phyloP scores from a whole-genome alignment of 2,797 vertebrate species.

The Enteromius thamalakanensis region DNA sequence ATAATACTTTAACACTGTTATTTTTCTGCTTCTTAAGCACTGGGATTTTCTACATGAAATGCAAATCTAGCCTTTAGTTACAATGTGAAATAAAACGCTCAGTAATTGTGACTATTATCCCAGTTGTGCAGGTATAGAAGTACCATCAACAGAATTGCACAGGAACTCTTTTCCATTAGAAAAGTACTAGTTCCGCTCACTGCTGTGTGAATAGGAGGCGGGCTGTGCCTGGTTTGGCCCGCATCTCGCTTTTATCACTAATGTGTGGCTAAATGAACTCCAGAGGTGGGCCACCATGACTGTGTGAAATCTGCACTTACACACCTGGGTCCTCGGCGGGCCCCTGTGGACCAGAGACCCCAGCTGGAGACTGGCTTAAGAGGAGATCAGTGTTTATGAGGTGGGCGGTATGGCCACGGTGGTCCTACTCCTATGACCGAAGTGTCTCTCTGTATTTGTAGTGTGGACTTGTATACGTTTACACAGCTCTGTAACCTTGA shows the following conservation, averaged over 20 bases:
- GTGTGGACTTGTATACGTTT: slow-evolving; percentile 54
- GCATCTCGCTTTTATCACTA: slow-evolving; percentile 13
- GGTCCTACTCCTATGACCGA: slow-evolving; percentile 39
- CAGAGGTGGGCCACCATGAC: slow-evolving; percentile 49
- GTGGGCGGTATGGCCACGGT: slow-evolving; percentile 36
- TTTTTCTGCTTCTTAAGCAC: neutral
- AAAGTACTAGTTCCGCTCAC: neutral
- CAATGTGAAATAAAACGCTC: neutral
- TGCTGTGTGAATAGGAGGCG: slow-evolving; percentile 20
- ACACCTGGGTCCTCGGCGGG: slow-evolving; percentile 30
- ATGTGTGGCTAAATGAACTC: slow-evolving; percentile 39
- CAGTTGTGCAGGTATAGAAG: neutral
- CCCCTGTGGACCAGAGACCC: slow-evolving; percentile 35
- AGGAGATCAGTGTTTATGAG: slow-evolving; percentile 47
- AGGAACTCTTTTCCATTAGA: slow-evolving; percentile 7
- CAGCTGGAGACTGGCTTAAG: slow-evolving; percentile 42
- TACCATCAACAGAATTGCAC: neutral
- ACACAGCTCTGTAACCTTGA: slow-evolving; percentile 55
- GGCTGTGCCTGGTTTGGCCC: neutral
- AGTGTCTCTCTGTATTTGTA: slow-evolving; percentile 38
- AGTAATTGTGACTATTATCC: slow-evolving; percentile 23
- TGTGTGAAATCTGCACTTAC: slow-evolving; percentile 38
- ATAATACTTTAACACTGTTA: neutral
- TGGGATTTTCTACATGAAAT: neutral
- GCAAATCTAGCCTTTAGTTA: neutral